Conservation (phyloP, 2,888 invertebrate genomes). For the Lasioglossum villosulum region DNA sequence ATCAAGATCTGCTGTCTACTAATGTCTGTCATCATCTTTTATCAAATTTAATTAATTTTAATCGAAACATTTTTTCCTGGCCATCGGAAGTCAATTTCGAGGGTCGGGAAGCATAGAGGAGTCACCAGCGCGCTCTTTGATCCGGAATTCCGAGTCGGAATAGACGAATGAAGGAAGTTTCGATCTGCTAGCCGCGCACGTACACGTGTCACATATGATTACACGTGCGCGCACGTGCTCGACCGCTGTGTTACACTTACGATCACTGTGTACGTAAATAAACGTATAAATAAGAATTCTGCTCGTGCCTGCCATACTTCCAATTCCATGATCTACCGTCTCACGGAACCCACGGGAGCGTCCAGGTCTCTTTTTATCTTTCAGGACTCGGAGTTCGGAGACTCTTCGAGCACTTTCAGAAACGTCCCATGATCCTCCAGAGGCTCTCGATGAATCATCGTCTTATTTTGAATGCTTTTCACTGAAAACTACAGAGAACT, state of each 20-base stretch:
- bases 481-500: too few species aligned
- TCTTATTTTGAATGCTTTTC: neutral
- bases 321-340: neutral
- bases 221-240: slow-evolving; percentile 11
- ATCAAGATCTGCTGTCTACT: too few species aligned
- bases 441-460: neutral
- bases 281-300: slow-evolving; percentile 17
- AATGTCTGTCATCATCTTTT: too few species aligned
- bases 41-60: too few species aligned
- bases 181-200: slow-evolving; percentile 15
- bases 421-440: neutral
- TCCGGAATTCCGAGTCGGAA: neutral
- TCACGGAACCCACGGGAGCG: neutral
- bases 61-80: too few species aligned
- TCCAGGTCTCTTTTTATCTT: neutral
- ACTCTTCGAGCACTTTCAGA: neutral
- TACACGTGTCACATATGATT: slow-evolving; percentile 21
- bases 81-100: too few species aligned
- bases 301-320: neutral
- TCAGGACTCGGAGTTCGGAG: neutral
- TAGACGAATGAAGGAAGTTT: slow-evolving; percentile 14
- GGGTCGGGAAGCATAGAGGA: neutral
- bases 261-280: slow-evolving; percentile 5
- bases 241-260: neutral
- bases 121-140: neutral